Percentiles rank a stretch among this genome's conserved stretches.
These are phyloP conservation scores for Hyposoter dolosus DNA, from an alignment of 2,888 invertebrate species.

Conservation along the genomic window DNA sequence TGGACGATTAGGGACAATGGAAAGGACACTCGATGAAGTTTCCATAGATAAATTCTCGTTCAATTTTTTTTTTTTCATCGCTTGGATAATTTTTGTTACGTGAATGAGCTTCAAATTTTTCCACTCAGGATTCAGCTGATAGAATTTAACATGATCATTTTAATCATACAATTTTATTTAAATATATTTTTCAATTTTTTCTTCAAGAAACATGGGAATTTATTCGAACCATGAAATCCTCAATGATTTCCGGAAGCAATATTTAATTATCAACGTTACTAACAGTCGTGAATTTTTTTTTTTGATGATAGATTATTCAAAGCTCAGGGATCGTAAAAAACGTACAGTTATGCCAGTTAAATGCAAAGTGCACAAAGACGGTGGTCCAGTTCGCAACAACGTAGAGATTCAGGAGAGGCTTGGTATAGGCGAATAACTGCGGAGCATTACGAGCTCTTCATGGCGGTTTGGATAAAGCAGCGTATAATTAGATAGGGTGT, in stretches of 20 bases:
- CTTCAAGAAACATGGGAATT: neutral
- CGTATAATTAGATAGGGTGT: slow-evolving; percentile 84
- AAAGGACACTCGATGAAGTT: neutral
- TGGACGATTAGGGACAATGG: slow-evolving; percentile 32
- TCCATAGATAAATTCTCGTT: neutral
- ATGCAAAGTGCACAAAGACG: slow-evolving; percentile 65
- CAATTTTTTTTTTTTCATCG: neutral
- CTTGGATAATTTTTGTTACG: neutral
- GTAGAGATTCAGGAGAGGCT: slow-evolving; percentile 53
- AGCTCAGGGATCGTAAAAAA: slow-evolving; percentile 71
- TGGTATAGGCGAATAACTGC: slow-evolving; percentile 80
- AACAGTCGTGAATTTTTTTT: neutral
- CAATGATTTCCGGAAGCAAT: neutral
- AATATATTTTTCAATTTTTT: neutral
- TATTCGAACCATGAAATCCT: neutral
- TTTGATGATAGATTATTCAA: slow-evolving; percentile 78
- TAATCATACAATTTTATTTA: too few species aligned
- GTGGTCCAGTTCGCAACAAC: slow-evolving; percentile 53
- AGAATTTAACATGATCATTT: neutral
- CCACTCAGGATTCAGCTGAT: neutral
- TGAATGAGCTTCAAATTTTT: neutral
- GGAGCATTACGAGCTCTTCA: slow-evolving; percentile 81
- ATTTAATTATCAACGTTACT: neutral
- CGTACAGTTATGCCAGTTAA: slow-evolving; percentile 60
- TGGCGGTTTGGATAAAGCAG: slow-evolving; percentile 83